phyloP scores from a whole-genome alignment of 1,140 invertebrate genomes.

The Calephelis nemesis region DNA sequence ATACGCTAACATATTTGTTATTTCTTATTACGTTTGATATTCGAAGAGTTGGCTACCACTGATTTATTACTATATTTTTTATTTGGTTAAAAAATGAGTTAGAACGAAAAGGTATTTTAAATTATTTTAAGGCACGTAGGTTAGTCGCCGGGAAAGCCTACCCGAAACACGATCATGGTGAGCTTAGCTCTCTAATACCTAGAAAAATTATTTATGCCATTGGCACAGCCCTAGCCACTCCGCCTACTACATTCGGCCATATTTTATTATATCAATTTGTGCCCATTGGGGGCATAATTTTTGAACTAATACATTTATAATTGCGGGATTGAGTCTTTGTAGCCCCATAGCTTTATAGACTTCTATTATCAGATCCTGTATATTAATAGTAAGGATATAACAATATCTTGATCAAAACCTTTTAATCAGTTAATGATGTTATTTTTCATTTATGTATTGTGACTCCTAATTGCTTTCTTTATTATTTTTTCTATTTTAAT shows the following conservation, averaged over 20 bases:
- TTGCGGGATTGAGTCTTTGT: constrained; percentile 59
- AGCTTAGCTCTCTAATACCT: no score
- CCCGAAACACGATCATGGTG: no score
- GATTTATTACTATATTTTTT: no score
- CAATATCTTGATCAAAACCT: constrained; percentile 2
- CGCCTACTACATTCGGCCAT: constrained; percentile 42
- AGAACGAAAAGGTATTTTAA: no score
- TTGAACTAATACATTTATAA: constrained; percentile 76
- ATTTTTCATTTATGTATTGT: constrained; percentile 8
- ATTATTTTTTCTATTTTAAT: no score
- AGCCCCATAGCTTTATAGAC: constrained; percentile 48
- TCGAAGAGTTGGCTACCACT: no score
- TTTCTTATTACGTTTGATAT: no score
- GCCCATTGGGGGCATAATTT: constrained; percentile 71
- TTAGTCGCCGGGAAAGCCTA: no score
- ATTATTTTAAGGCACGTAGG: no score
- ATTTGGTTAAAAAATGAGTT: no score
- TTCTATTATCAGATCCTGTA: constrained; percentile 53
- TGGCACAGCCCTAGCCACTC: constrained; percentile 35
- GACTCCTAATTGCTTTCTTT: not conserved
- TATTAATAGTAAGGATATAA: constrained; percentile 34
- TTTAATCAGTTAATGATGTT: constrained; percentile 14
- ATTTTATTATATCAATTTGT: constrained; percentile 79
- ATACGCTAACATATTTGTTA: no score
- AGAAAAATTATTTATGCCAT: not conserved